Conservation (phyloP, 1,140 invertebrate genomes). For the Pristionchus pacificus region DNA sequence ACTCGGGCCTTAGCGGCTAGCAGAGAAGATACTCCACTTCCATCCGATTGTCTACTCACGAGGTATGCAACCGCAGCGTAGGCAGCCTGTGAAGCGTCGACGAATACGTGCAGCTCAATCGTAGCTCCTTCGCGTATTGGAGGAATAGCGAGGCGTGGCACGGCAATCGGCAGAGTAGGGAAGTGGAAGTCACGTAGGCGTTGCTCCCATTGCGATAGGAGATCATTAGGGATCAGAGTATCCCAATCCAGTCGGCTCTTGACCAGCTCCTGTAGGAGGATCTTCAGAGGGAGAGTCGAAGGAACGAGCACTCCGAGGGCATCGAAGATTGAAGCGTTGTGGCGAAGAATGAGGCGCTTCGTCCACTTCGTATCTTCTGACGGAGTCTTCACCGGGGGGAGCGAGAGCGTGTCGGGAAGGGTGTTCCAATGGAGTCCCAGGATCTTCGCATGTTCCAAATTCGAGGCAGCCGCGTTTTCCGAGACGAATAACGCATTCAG, state of each 20-base stretch:
- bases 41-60: neutral
- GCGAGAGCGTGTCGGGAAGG: neutral
- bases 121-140: neutral
- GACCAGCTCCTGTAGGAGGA: neutral
- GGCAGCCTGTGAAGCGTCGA: conserved; percentile 5
- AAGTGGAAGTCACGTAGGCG: neutral
- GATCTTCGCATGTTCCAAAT: neutral
- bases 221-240: neutral
- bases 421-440: conserved; percentile 10
- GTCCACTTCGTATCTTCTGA: neutral
- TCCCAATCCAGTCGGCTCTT: neutral
- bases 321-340: conserved; percentile 3
- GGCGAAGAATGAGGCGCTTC: neutral
- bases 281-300: neutral
- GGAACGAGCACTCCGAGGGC: conserved; percentile 3
- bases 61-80: neutral
- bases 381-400: neutral
- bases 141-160: neutral
- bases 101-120: neutral
- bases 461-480: neutral
- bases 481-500: neutral
- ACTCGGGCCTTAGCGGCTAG: neutral
- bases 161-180: neutral
- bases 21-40: neutral
- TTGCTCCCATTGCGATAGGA: neutral